Base-by-base conservation (phyloP, 2,113 vertebrate genomes). In the Uria aalge region DNA sequence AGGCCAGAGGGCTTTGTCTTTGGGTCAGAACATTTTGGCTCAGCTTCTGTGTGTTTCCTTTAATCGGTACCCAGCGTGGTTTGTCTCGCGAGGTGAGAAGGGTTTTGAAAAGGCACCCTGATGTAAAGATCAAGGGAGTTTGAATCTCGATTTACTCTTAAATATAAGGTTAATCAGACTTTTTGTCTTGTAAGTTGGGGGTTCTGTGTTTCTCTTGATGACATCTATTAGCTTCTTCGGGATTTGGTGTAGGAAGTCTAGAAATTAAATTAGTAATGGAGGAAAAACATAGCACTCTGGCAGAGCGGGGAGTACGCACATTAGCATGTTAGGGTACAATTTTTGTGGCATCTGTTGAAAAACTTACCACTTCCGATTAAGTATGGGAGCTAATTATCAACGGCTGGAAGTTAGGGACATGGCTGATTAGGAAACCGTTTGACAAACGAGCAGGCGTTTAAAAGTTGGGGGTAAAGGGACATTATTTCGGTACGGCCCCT, bases 341-440 rank as follows among this genome's bases (percentile, higher is more conserved):
- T 91, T 63, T 32, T 34, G 19, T 50, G 71, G 36, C 27, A 64
- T 27, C 19, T 14, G 15, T 47, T 75, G 69, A 30, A 66, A 23
- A 69, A 18, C 8, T 18, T 53, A 24, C 0, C 11, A 0, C 30
- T 55, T 40, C 5, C 5, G 20, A 18, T 41, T 9, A 38, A 71
- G 9, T 24, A 6, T 4, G 45, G 17, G 50, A 24, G 27, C 41
- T 74, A n/a, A 22, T 36, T 22, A 14, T 22, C 15, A 5, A 5
- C 17, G 21, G 5, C 32, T 71, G 62, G 50, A 16, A 16, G 27
- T 18, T 23, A 36, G 15, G 36, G 40, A 41, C 4, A 5, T 0
- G 0, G 11, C 47, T 12, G 18, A 6, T 20, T 0, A 29, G n/a
- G 41, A 22, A 67, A 47, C 12, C 0, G 0, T 20, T 41, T 15